These are phyloP conservation scores for Petrocephalus sullivani DNA, from an alignment of 2,797 vertebrate species.

Conservation along the genomic window DNA sequence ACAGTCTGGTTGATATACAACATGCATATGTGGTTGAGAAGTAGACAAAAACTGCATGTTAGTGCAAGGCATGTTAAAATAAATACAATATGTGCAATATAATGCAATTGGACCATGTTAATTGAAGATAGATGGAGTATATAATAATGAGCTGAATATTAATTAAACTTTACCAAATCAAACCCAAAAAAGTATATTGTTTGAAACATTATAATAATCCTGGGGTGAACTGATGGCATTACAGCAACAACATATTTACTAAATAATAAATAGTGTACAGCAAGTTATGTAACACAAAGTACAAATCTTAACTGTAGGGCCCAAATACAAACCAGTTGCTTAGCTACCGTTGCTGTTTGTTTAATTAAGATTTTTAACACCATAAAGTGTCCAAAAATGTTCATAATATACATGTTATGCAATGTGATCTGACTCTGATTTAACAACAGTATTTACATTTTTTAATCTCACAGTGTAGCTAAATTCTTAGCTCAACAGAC, in stretches of 20 bases:
- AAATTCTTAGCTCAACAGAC: background rate
- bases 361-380: slow-evolving; percentile 1
- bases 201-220: background rate
- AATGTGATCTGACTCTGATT: background rate
- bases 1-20: background rate
- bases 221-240: background rate
- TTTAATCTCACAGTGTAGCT: background rate
- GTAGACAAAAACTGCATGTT: no score
- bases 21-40: no score
- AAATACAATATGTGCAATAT: background rate
- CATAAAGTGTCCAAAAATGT: background rate
- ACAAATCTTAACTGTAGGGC: background rate
- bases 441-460: background rate
- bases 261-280: background rate
- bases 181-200: background rate
- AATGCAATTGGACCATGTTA: background rate
- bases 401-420: background rate
- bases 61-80: background rate
- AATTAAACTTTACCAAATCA: background rate
- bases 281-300: background rate
- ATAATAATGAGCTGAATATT: background rate
- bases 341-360: background rate
- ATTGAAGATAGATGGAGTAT: background rate
- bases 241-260: background rate
- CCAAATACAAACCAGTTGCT: background rate